phyloP scores from a whole-genome alignment of 2,888 invertebrate genomes.

The Pheosia tremula region DNA sequence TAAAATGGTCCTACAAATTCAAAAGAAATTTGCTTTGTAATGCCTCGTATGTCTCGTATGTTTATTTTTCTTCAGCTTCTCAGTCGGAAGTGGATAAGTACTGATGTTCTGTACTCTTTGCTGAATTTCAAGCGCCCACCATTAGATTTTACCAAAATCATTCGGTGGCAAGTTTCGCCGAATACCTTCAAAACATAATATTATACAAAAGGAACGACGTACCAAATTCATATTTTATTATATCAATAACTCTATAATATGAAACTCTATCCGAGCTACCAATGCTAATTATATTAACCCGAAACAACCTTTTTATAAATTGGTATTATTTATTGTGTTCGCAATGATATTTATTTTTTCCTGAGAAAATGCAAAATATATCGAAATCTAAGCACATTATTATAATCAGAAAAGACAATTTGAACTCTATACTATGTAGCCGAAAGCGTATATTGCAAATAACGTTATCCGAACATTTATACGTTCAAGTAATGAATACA shows the following conservation, averaged over 20 bases:
- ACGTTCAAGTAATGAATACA: neutral
- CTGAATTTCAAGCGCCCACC: no score
- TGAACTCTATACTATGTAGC: neutral
- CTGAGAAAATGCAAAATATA: constrained; percentile 1
- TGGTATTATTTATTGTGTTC: neutral
- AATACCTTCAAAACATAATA: no score
- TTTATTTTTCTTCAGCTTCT: no score
- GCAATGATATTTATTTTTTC: constrained; percentile 2
- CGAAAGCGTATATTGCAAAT: neutral
- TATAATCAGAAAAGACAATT: neutral
- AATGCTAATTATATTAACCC: neutral
- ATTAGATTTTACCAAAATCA: no score
- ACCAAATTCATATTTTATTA: neutral
- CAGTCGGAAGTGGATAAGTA: no score
- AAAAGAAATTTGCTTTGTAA: no score
- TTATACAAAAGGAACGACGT: neutral
- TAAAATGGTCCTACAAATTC: no score
- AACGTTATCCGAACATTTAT: neutral
- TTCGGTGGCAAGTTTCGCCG: no score
- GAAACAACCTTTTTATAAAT: neutral
- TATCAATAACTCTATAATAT: neutral
- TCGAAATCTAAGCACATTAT: neutral
- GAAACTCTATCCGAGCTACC: neutral
- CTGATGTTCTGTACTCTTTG: no score
- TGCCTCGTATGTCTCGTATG: no score